Base-by-base conservation (phyloP, 2,888 invertebrate genomes). In the Harpagoxenus sublaevis region DNA sequence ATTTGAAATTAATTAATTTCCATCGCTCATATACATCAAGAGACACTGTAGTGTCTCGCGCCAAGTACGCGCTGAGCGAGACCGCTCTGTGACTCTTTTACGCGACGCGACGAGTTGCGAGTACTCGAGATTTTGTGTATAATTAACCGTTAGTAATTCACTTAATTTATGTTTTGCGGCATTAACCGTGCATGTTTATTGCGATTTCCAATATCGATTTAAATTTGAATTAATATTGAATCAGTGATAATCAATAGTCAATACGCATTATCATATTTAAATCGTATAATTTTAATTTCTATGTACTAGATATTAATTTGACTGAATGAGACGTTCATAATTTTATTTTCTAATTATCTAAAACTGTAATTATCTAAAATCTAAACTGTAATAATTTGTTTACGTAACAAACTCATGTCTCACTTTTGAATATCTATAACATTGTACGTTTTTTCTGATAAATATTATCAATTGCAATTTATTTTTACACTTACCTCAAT, bases 111-210 rank as follows among this genome's bases (percentile, higher is more conserved):
- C 23, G 23, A 23, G 23, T 23, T 23, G 23, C 23, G 23, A 0
- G 23, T 23, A 23, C 23, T 23, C 23, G 23, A 23, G 23, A 23
- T 23, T 23, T 23, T 23, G 23, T 23, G 23, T n/a, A 55, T 60
- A 78, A 31, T 68, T 68, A 48, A 70, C 60, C 1, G 35, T 70
- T 60, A 70, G 70, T 73, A 73, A 73, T n/a, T n/a, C 28, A 55
- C 6, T 68, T 71, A 9, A 57, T 60, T 79, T 60, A 78, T 15
- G 45, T 10, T 23, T 10, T 23, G 12, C 57, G n/a, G 60, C 23
- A 10, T 31, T 71, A 57, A 70, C 31, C 31, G 23, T 71, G 42
- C 31, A 42, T 57, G 12, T 9, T 71, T 48, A 48, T 48, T 18
- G 18, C 8, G 6, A 48, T 79, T 70, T 71, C 48, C 18, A 48